phyloP scores from a whole-genome alignment of 2,797 vertebrate genomes.

The Otus scops region DNA sequence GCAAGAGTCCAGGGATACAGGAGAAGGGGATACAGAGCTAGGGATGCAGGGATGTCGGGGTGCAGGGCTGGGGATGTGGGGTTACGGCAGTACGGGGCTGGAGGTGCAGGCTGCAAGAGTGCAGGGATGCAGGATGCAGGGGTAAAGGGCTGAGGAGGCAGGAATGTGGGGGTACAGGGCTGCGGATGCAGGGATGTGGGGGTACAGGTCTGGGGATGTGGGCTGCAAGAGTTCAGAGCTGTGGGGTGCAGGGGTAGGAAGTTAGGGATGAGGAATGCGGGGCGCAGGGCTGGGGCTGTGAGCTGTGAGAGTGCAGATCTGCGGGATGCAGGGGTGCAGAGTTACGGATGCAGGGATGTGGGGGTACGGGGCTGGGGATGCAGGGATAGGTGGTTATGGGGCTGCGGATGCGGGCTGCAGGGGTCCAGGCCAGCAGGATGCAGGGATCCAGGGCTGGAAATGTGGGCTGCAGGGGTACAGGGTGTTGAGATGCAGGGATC shows the following conservation, averaged over 20 bases:
- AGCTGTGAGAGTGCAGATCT: neutral
- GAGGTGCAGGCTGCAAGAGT: neutral
- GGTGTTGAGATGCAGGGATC: neutral
- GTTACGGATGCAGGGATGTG: too few relatives aligned
- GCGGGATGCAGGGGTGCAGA: too few relatives aligned
- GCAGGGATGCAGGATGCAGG: neutral
- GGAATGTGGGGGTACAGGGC: fast-evolving
- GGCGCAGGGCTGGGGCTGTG: neutral
- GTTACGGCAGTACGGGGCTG: too few relatives aligned
- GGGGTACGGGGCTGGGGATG: neutral
- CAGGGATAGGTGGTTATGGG: too few relatives aligned
- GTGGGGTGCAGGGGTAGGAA: too few relatives aligned
- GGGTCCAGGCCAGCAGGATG: too few relatives aligned
- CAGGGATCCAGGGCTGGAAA: too few relatives aligned
- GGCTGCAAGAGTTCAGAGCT: neutral
- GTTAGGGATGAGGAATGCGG: neutral
- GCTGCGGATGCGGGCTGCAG: neutral
- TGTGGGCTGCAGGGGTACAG: fast-evolving
- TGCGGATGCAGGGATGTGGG: neutral
- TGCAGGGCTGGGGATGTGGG: neutral
- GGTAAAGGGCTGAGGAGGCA: fast-evolving
- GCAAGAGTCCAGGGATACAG: neutral
- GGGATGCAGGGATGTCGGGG: neutral
- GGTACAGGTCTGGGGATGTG: neutral
- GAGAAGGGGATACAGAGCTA: too few relatives aligned